Conservation (phyloP, 2,797 vertebrate genomes). For the Chloroceryle inda region DNA sequence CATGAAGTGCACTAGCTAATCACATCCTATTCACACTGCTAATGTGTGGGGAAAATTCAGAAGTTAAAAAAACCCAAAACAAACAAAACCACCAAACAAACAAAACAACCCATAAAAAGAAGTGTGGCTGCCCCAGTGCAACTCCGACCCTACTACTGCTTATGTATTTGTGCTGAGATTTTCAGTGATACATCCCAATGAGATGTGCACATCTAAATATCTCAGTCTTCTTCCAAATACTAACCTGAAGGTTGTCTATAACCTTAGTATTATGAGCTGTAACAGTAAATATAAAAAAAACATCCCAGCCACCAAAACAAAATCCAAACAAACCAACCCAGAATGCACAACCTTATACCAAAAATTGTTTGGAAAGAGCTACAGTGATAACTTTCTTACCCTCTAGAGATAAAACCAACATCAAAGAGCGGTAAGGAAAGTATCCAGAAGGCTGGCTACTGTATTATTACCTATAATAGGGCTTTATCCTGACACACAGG, state of each 20-base stretch:
- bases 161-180: background rate
- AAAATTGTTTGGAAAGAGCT: background rate
- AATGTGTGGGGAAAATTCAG: background rate
- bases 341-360: background rate
- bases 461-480: background rate
- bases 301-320: background rate
- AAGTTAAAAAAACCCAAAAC: background rate
- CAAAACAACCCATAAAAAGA: background rate
- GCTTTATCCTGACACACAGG: background rate
- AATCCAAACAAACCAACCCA: background rate
- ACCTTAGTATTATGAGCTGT: background rate
- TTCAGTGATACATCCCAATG: background rate
- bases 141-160: background rate
- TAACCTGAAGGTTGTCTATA: background rate
- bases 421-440: background rate
- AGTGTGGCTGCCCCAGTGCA: background rate
- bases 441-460: background rate
- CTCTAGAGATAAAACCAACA: background rate
- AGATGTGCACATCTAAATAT: background rate
- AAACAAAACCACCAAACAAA: background rate
- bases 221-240: background rate
- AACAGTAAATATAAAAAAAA: background rate
- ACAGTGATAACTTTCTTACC: background rate
- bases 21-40: background rate
- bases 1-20: background rate